Evolutionary conservation across 2,888 invertebrate genomes (phyloP).

Genomic region (Limnephilus marmoratus): DNA sequence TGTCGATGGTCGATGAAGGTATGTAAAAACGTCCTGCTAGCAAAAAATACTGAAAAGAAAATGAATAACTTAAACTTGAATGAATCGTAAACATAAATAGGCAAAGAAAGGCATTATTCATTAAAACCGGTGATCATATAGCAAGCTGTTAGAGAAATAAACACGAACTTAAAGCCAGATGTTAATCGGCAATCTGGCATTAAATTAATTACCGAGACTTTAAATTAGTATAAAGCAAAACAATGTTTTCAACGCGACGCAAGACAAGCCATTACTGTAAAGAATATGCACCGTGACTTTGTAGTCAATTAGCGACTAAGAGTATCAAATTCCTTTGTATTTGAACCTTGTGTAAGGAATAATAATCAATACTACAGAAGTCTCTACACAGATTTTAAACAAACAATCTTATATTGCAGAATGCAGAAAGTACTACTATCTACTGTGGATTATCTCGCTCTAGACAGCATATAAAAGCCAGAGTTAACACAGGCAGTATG

Average conservation of each 20-base stretch:
- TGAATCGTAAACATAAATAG: background rate
- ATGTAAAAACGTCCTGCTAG: background rate
- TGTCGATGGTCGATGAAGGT: background rate
- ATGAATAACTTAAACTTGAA: background rate
- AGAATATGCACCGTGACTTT: conserved; percentile 9
- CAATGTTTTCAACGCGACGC: background rate
- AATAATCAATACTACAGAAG: background rate
- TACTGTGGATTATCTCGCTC: background rate
- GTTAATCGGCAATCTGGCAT: background rate
- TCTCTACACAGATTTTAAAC: background rate
- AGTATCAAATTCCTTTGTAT: conserved; percentile 4
- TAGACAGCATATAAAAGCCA: background rate
- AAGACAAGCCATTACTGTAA: background rate
- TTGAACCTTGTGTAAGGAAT: conserved; percentile 1
- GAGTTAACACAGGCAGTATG: background rate
- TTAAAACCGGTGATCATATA: background rate
- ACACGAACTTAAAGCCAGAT: background rate
- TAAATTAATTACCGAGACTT: background rate
- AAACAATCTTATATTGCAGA: background rate
- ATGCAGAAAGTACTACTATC: background rate
- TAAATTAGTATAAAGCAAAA: conserved; percentile 2
- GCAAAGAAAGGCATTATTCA: background rate
- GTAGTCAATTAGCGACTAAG: background rate
- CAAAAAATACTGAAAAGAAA: background rate
- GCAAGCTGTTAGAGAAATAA: background rate